Base-by-base conservation (phyloP, 2,797 vertebrate species). In the Acrossocheilus fasciatus region DNA sequence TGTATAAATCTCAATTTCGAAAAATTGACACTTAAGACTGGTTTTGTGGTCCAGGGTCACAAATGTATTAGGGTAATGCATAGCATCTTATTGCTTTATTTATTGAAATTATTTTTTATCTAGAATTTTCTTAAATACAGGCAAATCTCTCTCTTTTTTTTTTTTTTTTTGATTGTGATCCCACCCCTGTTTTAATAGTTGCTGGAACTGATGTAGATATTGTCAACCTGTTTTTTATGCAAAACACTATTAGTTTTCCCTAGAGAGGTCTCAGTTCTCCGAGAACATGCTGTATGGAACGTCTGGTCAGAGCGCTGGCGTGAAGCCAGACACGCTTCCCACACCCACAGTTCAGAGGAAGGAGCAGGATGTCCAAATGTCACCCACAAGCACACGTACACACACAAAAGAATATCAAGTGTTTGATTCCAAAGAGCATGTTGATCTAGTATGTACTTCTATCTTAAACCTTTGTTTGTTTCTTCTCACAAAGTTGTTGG, bases 271-370 rank as follows among this genome's bases (percentile, higher is more conserved):
- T 41, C 79, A 75, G 82, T 50, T 80, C n/a, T 83, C 14, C 2
- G 59, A 74, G 87, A 78, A 87, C 59, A 81, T 57, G 45, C 15
- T 70, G 88, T 84, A 52, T 84, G 36, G 50, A 84, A 84, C 84
- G 70, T 87, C 83, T 88, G 81, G 80, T 83, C 36, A 72, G 64
- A 83, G 50, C n/a, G 39, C 70, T 85, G 83, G 81, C 76, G 2
- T 50, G 30, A 57, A 1, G 3, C 72, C 87, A 87, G 77, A 34
- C 82, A 86, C 41, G 23, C 57, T 83, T 41, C 26, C 30, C 76
- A 39, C 39, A 66, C 83, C 47, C 83, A 50, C 18, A 6, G 50
- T 84, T 59, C 36, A 85, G 47, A 68, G 18, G 34, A 86, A 69
- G 47, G 41, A 76, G 43, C 62, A 43, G 2, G 43, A 68, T 81